phyloP scores from a whole-genome alignment of 2,797 vertebrate species.

The Orestias chungarensis region DNA sequence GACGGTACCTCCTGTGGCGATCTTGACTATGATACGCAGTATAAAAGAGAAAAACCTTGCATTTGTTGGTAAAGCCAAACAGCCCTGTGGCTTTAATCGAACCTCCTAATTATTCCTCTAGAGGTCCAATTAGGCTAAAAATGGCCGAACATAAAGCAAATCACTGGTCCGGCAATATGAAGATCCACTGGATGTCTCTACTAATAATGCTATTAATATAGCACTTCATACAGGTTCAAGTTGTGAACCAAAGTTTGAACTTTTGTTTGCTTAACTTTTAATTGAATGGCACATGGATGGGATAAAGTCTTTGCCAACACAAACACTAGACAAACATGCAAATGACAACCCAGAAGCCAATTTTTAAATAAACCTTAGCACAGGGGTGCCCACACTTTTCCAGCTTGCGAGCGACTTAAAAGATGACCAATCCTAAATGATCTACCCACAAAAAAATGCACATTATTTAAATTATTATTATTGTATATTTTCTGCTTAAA shows the following conservation, averaged over 20 bases:
- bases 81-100: slow-evolving; percentile 55
- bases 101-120: slow-evolving; percentile 61
- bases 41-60: slow-evolving; percentile 40
- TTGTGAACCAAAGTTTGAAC: slow-evolving; percentile 32
- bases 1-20: slow-evolving; percentile 32
- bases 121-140: slow-evolving; percentile 63
- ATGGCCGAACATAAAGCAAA: slow-evolving; percentile 55
- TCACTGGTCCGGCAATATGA: slow-evolving; percentile 31
- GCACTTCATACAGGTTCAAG: slow-evolving; percentile 30
- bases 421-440: too few species aligned
- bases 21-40: slow-evolving; percentile 52
- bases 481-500: too few species aligned
- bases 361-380: slow-evolving; percentile 31
- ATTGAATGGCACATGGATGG: slow-evolving; percentile 39
- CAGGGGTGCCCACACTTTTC: too few species aligned
- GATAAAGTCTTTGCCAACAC: slow-evolving; percentile 17
- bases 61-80: slow-evolving; percentile 52
- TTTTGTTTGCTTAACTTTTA: slow-evolving; percentile 51
- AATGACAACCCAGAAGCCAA: slow-evolving; percentile 15
- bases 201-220: slow-evolving; percentile 57
- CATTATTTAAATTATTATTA: too few species aligned
- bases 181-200: slow-evolving; percentile 33
- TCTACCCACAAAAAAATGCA: too few species aligned
- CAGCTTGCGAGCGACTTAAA: too few species aligned
- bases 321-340: slow-evolving; percentile 40